Conservation (phyloP, 2,888 invertebrate genomes). For the Diploptera punctata region DNA sequence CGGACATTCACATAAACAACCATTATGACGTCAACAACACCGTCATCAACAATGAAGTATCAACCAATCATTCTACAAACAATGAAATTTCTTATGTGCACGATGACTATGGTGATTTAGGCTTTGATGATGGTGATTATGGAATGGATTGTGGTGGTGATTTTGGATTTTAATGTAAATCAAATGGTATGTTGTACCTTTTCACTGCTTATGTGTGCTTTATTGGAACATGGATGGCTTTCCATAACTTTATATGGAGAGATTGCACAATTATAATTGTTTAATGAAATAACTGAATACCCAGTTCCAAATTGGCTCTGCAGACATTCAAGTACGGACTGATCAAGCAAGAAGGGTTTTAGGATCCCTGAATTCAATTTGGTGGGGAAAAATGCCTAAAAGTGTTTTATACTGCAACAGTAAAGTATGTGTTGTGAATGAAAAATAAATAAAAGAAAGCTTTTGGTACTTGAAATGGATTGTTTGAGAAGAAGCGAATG, state of each 20-base stretch:
- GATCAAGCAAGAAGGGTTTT: too few species aligned
- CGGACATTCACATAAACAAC: conserved; percentile 41
- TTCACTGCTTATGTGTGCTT: neutral
- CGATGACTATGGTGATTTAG: conserved; percentile 70
- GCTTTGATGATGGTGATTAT: conserved; percentile 43
- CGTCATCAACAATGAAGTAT: conserved; percentile 38
- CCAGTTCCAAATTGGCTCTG: neutral
- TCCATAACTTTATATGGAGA: neutral
- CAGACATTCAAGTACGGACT: neutral
- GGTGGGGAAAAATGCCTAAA: too few species aligned
- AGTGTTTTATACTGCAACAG: too few species aligned
- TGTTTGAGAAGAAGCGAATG: too few species aligned
- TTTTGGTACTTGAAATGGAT: too few species aligned
- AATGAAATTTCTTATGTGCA: conserved; percentile 59
- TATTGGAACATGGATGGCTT: too few species aligned
- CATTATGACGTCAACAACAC: conserved; percentile 44
- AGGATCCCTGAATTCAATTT: too few species aligned
- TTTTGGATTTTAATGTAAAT: conserved; percentile 43
- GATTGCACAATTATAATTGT: neutral
- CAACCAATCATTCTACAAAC: neutral
- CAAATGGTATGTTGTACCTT: neutral
- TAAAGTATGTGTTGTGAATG: too few species aligned
- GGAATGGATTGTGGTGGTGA: conserved; percentile 45
- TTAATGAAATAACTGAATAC: neutral
- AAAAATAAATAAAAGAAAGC: too few species aligned